A percentile compares a stretch with the other conserved stretches of the same genome.
phyloP scores from a whole-genome alignment of 2,113 vertebrate species.

The Megaleporinus macrocephalus region DNA sequence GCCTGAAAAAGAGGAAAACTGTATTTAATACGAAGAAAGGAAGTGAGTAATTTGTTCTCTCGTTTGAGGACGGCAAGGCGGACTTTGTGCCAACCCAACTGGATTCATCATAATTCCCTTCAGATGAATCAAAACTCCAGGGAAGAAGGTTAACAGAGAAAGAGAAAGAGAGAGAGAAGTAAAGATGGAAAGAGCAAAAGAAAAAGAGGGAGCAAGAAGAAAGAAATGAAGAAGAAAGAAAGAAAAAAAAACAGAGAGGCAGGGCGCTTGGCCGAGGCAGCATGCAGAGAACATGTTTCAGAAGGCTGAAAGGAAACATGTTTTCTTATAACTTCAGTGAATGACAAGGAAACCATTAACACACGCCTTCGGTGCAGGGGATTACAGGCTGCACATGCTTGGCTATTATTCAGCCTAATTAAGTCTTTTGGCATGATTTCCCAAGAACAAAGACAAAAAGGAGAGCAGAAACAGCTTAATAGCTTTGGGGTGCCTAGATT shows the following conservation, averaged over 20 bases:
- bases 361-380: conserved; percentile 72
- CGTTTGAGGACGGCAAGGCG: conserved; percentile 46
- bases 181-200: conserved; percentile 47
- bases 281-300: conserved; percentile 69
- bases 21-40: conserved; percentile 59
- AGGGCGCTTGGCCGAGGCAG: conserved; percentile 23
- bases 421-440: conserved; percentile 76
- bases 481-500: conserved; percentile 67
- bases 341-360: conserved; percentile 83
- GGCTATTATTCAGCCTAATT: conserved; percentile 82
- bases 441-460: conserved; percentile 74
- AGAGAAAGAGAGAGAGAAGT: conserved; percentile 49
- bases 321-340: conserved; percentile 75
- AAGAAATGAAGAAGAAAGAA: conserved; percentile 7
- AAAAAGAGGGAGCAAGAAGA: conserved; percentile 29
- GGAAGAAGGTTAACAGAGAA: conserved; percentile 48
- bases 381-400: conserved; percentile 78
- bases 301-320: conserved; percentile 73
- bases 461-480: conserved; percentile 72
- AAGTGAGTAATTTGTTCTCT: conserved; percentile 62
- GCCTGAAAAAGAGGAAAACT: conserved; percentile 10
- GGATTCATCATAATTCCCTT: conserved; percentile 69
- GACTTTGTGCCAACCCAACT: conserved; percentile 53
- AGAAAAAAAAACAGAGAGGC: conserved; percentile 41
- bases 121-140: conserved; percentile 59